These are phyloP conservation scores for Scomber colias DNA, from an alignment of 2,113 vertebrate species.

Conservation along the genomic window DNA sequence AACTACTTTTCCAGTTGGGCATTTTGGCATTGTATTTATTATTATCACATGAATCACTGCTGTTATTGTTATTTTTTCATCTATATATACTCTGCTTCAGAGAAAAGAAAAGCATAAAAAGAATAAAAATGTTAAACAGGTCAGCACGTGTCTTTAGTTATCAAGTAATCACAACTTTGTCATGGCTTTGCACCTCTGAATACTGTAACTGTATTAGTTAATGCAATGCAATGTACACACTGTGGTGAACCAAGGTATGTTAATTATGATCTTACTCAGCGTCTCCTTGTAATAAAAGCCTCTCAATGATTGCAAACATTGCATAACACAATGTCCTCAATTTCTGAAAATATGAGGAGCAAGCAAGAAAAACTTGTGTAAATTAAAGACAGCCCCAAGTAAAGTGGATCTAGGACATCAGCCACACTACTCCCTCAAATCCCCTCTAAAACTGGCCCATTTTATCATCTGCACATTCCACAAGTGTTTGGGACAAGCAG, in stretches of 20 bases:
- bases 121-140: too few species aligned
- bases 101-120: neutral
- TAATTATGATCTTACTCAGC: conserved; percentile 10
- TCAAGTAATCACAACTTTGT: neutral
- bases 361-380: neutral
- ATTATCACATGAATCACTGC: too few species aligned
- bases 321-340: conserved; percentile 12
- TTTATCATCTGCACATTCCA: conserved; percentile 72
- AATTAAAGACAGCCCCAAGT: neutral
- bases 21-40: too few species aligned
- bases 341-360: neutral
- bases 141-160: neutral
- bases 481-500: conserved; percentile 66
- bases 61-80: too few species aligned
- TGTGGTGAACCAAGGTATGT: neutral
- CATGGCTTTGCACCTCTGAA: neutral
- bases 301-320: conserved; percentile 31
- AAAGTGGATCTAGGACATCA: conserved; percentile 46
- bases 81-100: neutral
- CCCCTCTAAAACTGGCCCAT: conserved; percentile 35
- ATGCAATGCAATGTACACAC: neutral
- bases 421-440: conserved; percentile 26
- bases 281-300: conserved; percentile 10
- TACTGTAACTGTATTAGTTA: neutral
- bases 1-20: neutral